A percentile compares a stretch with the other conserved stretches of the same genome.
Conservation (phyloP, 2,797 vertebrate species). For the Podarcis siculus region DNA sequence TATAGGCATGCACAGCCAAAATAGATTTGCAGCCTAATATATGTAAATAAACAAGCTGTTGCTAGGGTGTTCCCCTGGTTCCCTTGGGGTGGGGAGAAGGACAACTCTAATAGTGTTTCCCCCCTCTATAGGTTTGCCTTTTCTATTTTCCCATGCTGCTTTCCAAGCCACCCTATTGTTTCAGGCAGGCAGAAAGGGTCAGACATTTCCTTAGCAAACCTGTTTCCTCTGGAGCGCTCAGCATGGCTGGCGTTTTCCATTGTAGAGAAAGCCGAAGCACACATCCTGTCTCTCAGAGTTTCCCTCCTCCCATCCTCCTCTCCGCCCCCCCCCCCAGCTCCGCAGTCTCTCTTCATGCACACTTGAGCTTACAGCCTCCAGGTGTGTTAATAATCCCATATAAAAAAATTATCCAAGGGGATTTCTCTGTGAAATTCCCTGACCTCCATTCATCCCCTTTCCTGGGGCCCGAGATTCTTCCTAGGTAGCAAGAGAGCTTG, state of each 20-base stretch:
- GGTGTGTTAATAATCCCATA: slow-evolving; percentile 49
- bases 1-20: no score
- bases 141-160: slow-evolving; percentile 7
- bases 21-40: no score
- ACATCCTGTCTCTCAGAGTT: slow-evolving; percentile 20
- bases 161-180: slow-evolving; percentile 14
- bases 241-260: slow-evolving; percentile 1
- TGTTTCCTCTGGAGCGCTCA: slow-evolving; percentile 24
- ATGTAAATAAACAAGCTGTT: background rate
- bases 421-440: slow-evolving; percentile 11
- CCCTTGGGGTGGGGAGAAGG: background rate
- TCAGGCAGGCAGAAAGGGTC: slow-evolving; percentile 3
- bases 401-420: slow-evolving; percentile 44
- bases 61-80: background rate
- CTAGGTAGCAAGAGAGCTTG: background rate
- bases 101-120: background rate
- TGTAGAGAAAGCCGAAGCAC: slow-evolving; percentile 22
- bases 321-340: background rate
- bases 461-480: background rate
- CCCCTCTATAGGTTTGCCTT: background rate
- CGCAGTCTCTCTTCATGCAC: background rate
- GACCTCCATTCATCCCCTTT: background rate
- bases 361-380: background rate
- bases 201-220: slow-evolving; percentile 34
- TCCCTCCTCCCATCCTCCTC: background rate